Evolutionary conservation across 2,113 vertebrate genomes (phyloP).

Genomic region (Xerus inauris): DNA sequence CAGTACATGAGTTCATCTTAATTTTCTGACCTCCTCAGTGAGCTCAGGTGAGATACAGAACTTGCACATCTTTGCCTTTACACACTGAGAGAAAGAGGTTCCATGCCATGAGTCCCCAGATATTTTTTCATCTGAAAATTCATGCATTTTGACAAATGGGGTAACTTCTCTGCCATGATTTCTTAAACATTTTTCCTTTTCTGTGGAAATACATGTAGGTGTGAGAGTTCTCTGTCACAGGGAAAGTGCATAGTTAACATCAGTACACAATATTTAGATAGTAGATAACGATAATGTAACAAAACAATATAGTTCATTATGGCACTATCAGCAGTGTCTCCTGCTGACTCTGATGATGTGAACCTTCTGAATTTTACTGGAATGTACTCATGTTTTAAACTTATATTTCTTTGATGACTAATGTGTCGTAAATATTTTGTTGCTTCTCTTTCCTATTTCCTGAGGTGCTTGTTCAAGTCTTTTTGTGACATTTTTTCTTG

Average conservation of each 20-base stretch:
- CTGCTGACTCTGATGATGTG: not conserved
- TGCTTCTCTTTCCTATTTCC: not conserved
- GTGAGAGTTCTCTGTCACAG: too few relatives aligned
- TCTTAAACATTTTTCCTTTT: not conserved
- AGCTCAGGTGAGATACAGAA: not conserved
- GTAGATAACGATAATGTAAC: too few relatives aligned
- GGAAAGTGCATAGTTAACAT: too few relatives aligned
- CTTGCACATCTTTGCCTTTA: not conserved
- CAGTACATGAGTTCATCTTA: not conserved
- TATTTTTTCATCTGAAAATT: not conserved
- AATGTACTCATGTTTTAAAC: not conserved
- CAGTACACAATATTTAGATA: too few relatives aligned
- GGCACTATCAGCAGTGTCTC: not conserved
- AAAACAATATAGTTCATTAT: too few relatives aligned
- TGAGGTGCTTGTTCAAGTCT: not conserved
- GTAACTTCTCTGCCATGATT: not conserved
- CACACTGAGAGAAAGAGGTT: not conserved
- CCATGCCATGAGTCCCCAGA: not conserved
- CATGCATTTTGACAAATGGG: not conserved
- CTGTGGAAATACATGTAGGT: too few relatives aligned
- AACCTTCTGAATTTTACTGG: not conserved
- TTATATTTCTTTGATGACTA: not conserved
- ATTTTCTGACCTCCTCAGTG: not conserved
- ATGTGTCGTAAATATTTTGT: not conserved
- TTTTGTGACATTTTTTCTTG: not conserved